Evolutionary conservation across 2,113 vertebrate genomes (phyloP).

Genomic region (Pontoporia blainvillei): DNA sequence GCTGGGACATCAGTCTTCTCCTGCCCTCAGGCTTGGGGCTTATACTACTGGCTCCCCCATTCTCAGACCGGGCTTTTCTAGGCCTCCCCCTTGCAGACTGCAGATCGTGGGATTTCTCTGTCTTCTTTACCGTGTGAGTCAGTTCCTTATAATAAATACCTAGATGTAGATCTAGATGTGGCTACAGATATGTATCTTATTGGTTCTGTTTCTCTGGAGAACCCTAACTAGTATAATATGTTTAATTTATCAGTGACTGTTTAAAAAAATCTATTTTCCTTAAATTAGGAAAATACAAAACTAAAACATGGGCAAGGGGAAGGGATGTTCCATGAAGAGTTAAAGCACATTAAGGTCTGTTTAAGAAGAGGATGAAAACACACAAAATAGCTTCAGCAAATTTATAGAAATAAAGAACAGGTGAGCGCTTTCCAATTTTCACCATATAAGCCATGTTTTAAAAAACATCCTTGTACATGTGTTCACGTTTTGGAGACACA

Average conservation of each 20-base stretch:
- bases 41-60: too few relatives aligned
- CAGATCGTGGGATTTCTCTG: background rate
- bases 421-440: background rate
- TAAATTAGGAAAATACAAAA: background rate
- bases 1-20: background rate
- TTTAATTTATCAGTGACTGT: background rate
- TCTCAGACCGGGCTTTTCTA: too few relatives aligned
- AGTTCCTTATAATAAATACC: too few relatives aligned
- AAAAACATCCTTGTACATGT: background rate
- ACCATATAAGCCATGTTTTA: background rate
- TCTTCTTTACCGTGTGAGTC: background rate
- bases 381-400: background rate
- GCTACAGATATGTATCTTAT: background rate
- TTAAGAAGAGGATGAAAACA: background rate
- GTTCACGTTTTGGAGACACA: background rate
- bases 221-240: too few relatives aligned
- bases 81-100: background rate
- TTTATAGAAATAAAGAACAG: background rate
- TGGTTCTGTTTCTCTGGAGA: background rate
- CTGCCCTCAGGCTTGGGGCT: background rate
- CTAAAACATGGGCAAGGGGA: background rate
- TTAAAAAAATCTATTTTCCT: background rate
- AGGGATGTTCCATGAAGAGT: background rate
- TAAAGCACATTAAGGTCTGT: background rate
- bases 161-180: background rate